Conservation (phyloP, 1,140 invertebrate genomes). For the Trichoplusia ni region DNA sequence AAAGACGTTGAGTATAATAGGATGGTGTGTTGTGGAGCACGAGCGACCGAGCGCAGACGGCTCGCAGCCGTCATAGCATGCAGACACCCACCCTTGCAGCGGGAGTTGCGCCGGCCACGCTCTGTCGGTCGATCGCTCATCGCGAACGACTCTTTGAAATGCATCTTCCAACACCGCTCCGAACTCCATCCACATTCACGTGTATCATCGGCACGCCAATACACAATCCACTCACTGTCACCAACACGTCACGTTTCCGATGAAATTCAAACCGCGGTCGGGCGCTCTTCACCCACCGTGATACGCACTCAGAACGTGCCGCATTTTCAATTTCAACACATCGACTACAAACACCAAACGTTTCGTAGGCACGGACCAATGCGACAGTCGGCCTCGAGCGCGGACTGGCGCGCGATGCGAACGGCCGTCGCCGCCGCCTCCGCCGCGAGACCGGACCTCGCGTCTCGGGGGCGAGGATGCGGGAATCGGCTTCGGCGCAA, state of each 20-base stretch:
- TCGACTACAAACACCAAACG: conserved; percentile 48
- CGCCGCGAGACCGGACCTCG: conserved; percentile 78
- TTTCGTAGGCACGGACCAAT: conserved; percentile 67
- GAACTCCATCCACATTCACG: conserved; percentile 74
- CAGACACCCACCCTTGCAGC: conserved; percentile 78
- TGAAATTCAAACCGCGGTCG: conserved; percentile 41
- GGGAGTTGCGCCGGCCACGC: conserved; percentile 78
- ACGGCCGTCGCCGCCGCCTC: conserved; percentile 73
- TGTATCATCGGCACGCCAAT: conserved; percentile 72
- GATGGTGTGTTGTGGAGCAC: conserved; percentile 21
- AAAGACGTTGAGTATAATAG: conserved; percentile 17
- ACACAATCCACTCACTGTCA: conserved; percentile 73
- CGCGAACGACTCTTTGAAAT: conserved; percentile 80
- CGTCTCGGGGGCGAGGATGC: conserved; percentile 80
- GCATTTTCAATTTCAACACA: conserved; percentile 62
- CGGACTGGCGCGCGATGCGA: conserved; percentile 74
- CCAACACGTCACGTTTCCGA: conserved; percentile 56
- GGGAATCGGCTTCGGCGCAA: conserved; percentile 81
- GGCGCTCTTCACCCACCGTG: conserved; percentile 46
- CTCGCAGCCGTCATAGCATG: conserved; percentile 46
- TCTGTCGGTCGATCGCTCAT: conserved; percentile 79
- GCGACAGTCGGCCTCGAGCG: conserved; percentile 74
- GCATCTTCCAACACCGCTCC: conserved; percentile 76
- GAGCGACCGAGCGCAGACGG: conserved; percentile 36
- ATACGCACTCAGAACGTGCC: conserved; percentile 53